Conservation (phyloP, 2,888 invertebrate species). For the Drosophila kuntzei region DNA sequence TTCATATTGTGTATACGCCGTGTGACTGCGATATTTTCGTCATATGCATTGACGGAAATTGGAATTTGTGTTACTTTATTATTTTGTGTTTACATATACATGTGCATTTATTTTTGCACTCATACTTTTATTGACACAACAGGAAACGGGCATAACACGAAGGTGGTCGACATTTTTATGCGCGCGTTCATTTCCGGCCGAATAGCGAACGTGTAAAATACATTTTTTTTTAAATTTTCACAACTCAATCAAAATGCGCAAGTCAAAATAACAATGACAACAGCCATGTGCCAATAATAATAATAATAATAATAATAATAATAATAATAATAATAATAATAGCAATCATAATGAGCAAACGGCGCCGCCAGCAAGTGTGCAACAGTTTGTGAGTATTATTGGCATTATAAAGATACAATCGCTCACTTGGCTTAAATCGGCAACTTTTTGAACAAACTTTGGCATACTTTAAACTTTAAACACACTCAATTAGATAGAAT, state of each 20-base stretch:
- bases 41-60: slow-evolving; percentile 70
- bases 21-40: slow-evolving; percentile 52
- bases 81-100: slow-evolving; percentile 51
- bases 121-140: slow-evolving; percentile 53
- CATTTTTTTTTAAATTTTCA: too few relatives aligned
- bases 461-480: slow-evolving; percentile 79
- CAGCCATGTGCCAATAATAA: not conserved
- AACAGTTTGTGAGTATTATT: slow-evolving; percentile 60
- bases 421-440: slow-evolving; percentile 54
- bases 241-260: slow-evolving; percentile 70
- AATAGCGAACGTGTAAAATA: slow-evolving; percentile 54
- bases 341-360: slow-evolving; percentile 19
- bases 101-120: slow-evolving; percentile 6
- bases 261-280: slow-evolving; percentile 56
- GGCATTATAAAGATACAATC: slow-evolving; percentile 49
- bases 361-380: slow-evolving; percentile 34
- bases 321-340: slow-evolving; percentile 29
- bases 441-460: slow-evolving; percentile 68
- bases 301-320: slow-evolving; percentile 24
- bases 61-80: slow-evolving; percentile 76
- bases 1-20: slow-evolving; percentile 58
- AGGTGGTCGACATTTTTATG: slow-evolving; percentile 58
- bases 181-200: slow-evolving; percentile 52
- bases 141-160: slow-evolving; percentile 41
- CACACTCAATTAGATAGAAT: slow-evolving; percentile 81